Base-by-base conservation (phyloP, 2,113 vertebrate genomes). In the Pagrus major region DNA sequence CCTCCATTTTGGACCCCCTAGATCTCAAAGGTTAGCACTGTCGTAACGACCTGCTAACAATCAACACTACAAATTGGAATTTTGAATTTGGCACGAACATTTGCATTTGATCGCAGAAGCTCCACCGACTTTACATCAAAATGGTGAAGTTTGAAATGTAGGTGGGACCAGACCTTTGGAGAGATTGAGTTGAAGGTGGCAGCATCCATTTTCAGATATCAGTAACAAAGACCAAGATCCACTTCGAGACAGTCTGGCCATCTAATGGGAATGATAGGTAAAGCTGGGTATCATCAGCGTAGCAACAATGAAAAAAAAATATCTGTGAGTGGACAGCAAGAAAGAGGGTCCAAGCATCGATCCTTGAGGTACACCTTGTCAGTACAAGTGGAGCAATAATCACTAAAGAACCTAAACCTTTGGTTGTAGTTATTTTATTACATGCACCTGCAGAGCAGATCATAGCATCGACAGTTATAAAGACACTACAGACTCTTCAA, bases 361-460 rank as follows among this genome's bases (percentile, higher is more conserved):
- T 61, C 71, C 49, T 2, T 73, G 67, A 65, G 56, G 75, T 0
- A 46, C 0, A 1, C 47, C 1, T 67, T 21, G 12, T 9, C 55
- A 12, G 20, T 27, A 21, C 1, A 4, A 25, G 0, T n/a, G 6
- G 25, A 4, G 1, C n/a, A 85, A 78, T 80, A 72, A 88, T 1
- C 21, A 41, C 12, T 33, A 39, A 3, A 64, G 20, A 77, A 52
- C 0, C 0, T 11, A 21, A 18, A 15, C 4, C 3, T 58, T 84
- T 84, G 25, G 6, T 71, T 72, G 55, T 44, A 86, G 39, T 88
- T 33, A 37, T 77, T 94, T 94, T 95, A 95, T 94, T 95, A 86
- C 95, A 95, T 95, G 94, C 95, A 93, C 79, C 91, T 81, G 85
- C 86, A 93, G 83, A 88, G 79, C 79, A 86, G 76, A 74, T 85